Evolutionary conservation across 2,888 invertebrate species (phyloP).

Genomic region (Lepidonotus clava): DNA sequence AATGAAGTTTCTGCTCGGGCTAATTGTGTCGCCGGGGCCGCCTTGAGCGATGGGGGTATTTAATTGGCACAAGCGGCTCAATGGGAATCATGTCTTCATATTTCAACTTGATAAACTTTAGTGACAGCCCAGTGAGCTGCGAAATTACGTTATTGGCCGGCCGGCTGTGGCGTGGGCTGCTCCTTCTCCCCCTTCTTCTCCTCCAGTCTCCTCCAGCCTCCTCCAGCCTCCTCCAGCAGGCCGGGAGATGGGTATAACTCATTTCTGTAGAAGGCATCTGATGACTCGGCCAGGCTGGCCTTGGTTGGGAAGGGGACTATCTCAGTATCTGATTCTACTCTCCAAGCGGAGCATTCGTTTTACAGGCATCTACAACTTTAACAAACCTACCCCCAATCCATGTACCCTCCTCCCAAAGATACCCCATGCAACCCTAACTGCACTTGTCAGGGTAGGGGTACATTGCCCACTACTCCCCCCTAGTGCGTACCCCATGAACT

Average conservation of each 20-base stretch:
- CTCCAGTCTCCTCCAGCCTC: background rate
- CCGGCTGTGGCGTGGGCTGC: background rate
- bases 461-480: no score
- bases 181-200: background rate
- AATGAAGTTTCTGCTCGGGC: slow-evolving; percentile 50
- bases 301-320: no score
- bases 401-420: no score
- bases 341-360: no score
- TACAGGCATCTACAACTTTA: no score
- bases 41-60: slow-evolving; percentile 53
- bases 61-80: slow-evolving; percentile 53
- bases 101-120: slow-evolving; percentile 57
- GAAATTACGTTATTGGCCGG: slow-evolving; percentile 57
- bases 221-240: background rate
- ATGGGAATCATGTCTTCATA: slow-evolving; percentile 57
- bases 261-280: no score
- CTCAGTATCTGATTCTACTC: no score
- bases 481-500: no score
- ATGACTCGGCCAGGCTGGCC: no score
- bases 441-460: no score
- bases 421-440: no score
- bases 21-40: slow-evolving; percentile 41
- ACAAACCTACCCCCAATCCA: no score
- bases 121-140: slow-evolving; percentile 57
- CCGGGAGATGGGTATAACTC: background rate